These are phyloP conservation scores for Formica selysi DNA, from an alignment of 1,140 invertebrate genomes.

Conservation along the genomic window DNA sequence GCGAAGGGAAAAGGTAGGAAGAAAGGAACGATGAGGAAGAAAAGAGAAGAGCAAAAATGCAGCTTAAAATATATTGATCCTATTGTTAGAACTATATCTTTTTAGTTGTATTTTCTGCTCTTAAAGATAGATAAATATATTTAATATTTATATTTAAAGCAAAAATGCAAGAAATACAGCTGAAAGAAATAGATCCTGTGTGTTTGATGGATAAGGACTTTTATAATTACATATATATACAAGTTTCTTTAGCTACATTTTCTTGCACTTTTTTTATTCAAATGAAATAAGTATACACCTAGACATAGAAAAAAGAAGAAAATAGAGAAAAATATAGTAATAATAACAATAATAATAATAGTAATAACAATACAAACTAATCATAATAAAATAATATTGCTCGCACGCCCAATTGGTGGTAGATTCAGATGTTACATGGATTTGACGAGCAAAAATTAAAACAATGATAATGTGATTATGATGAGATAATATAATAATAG, in stretches of 20 bases:
- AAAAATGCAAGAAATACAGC: not conserved
- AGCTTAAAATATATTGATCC: slow-evolving; percentile 38
- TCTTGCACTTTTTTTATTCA: not conserved
- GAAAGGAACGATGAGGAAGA: not conserved
- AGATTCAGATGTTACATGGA: too few relatives aligned
- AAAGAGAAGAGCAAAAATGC: slow-evolving; percentile 9
- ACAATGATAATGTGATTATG: not conserved
- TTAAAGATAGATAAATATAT: slow-evolving; percentile 2
- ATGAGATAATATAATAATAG: not conserved
- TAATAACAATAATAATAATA: not conserved
- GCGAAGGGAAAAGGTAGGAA: not conserved
- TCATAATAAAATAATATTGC: not conserved
- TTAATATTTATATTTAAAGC: slow-evolving; percentile 10
- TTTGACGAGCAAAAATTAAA: too few relatives aligned
- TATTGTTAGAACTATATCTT: slow-evolving; percentile 21
- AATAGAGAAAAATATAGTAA: not conserved
- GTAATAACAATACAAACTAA: slow-evolving; percentile 20
- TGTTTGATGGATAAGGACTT: not conserved
- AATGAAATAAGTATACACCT: not conserved
- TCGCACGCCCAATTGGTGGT: too few relatives aligned
- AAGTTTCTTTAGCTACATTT: not conserved
- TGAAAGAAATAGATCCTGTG: not conserved
- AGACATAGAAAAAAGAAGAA: not conserved
- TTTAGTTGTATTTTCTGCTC: slow-evolving; percentile 6
- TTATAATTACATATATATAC: not conserved